These are phyloP conservation scores for Pocillopora verrucosa DNA, from an alignment of 64 coral and sea anemone species.

Conservation along the genomic window DNA sequence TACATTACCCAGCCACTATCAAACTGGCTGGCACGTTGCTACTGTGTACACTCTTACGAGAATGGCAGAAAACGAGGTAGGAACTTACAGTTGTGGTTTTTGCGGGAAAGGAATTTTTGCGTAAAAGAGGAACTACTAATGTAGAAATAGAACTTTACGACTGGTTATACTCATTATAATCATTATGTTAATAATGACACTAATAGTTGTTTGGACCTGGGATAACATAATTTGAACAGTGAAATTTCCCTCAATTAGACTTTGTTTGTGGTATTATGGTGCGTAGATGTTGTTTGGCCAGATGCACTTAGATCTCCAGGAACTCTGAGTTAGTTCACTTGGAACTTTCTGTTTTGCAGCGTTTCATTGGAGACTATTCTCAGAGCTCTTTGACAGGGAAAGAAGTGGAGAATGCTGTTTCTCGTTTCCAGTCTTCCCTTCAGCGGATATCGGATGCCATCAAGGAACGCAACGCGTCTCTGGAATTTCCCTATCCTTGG, in stretches of 20 bases:
- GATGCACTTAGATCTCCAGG: too few relatives aligned
- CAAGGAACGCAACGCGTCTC: conserved; percentile 43
- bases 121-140: neutral
- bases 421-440: conserved; percentile 58
- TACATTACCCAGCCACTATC: conserved; percentile 67
- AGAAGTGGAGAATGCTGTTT: conserved; percentile 41
- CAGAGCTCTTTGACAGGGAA: conserved; percentile 14
- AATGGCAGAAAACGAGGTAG: conserved; percentile 83
- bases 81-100: neutral
- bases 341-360: conserved; percentile 30
- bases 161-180: too few relatives aligned
- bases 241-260: too few relatives aligned
- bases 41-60: conserved; percentile 71
- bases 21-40: conserved; percentile 79
- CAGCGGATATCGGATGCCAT: conserved; percentile 60
- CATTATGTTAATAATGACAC: too few relatives aligned
- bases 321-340: neutral
- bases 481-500: conserved; percentile 67
- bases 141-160: too few relatives aligned
- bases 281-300: too few relatives aligned
- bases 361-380: conserved; percentile 63
- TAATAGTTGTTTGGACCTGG: too few relatives aligned
- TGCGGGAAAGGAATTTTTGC: neutral
- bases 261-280: too few relatives aligned
- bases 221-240: too few relatives aligned